These are phyloP conservation scores for Phenganax stokvisi DNA, from an alignment of 92 coral and sea anemone genomes.

Conservation along the genomic window DNA sequence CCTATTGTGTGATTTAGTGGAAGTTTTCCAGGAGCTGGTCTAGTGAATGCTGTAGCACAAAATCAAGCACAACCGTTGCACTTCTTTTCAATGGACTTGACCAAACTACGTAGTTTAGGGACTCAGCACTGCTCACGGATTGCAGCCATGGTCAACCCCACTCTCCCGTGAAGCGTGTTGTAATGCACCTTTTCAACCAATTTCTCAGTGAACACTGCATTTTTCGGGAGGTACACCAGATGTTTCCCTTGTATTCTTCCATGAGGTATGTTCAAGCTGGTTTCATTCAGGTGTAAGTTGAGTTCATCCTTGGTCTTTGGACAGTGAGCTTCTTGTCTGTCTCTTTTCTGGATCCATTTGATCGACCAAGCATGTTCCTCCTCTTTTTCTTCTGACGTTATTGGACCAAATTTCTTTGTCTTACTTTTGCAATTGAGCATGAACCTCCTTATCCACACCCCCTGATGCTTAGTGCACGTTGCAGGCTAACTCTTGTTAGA, in stretches of 20 bases:
- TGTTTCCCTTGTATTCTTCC: background rate
- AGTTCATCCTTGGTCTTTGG: background rate
- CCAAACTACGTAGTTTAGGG: background rate
- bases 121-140: background rate
- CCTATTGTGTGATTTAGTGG: background rate
- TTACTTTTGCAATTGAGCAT: too few species aligned
- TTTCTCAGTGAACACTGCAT: background rate
- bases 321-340: background rate
- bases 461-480: background rate
- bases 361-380: background rate
- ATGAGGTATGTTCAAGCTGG: background rate
- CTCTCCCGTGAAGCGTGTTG: constrained; percentile 3
- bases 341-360: background rate
- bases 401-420: background rate
- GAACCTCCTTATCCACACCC: background rate
- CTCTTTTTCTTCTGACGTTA: background rate
- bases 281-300: background rate
- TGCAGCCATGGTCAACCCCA: background rate
- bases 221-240: too few species aligned
- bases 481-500: too few species aligned
- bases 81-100: background rate
- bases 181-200: background rate
- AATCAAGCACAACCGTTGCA: background rate
- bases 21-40: background rate
- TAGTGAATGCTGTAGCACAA: background rate